Evolutionary conservation across 2,797 vertebrate species (phyloP).

Genomic region (Phataginus tetradactyla): DNA sequence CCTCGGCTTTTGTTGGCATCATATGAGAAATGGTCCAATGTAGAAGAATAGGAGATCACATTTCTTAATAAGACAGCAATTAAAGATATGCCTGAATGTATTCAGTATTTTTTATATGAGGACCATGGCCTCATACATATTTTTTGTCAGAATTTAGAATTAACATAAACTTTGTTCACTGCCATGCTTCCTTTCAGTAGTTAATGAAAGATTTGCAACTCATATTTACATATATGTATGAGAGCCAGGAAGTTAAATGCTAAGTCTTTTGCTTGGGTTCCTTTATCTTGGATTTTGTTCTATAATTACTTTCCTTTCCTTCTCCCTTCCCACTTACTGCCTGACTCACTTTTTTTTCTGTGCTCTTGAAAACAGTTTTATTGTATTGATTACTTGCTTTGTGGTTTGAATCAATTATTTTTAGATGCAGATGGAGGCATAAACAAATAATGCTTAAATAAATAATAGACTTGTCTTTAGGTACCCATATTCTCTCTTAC

Average conservation of each 20-base stretch:
- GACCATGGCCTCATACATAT: background rate
- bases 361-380: conserved; percentile 71
- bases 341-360: conserved; percentile 19
- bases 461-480: conserved; percentile 72
- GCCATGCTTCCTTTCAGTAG: background rate
- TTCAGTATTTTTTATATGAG: conserved; percentile 24
- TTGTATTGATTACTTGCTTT: conserved; percentile 70
- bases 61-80: background rate
- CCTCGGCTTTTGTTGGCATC: background rate
- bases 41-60: background rate
- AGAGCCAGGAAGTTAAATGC: conserved; percentile 7
- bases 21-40: background rate
- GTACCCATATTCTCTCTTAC: conserved; percentile 52
- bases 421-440: conserved; percentile 42
- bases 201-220: background rate
- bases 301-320: conserved; percentile 45
- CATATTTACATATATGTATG: background rate
- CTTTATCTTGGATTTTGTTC: conserved; percentile 44
- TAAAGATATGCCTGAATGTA: background rate
- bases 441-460: conserved; percentile 75
- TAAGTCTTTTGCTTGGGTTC: background rate
- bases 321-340: conserved; percentile 43
- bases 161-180: conserved; percentile 5
- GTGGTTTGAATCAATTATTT: conserved; percentile 70
- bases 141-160: background rate